Conservation (phyloP, 2,888 invertebrate genomes). For the Neria commutata region DNA sequence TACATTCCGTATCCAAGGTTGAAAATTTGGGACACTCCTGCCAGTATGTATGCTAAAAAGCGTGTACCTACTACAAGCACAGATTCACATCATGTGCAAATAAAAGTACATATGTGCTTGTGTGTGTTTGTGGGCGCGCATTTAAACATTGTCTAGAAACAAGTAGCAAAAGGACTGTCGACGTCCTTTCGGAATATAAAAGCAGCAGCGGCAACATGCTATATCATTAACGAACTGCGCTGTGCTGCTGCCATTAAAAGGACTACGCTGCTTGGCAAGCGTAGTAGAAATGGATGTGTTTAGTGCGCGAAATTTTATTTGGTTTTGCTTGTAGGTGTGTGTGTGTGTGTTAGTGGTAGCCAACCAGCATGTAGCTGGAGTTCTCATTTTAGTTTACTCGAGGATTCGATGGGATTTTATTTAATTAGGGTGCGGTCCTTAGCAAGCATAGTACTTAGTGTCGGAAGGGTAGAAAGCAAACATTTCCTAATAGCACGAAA, state of each 20-base stretch:
- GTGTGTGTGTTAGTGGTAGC: conserved; percentile 15
- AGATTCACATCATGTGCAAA: too few species aligned
- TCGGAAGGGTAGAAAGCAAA: too few species aligned
- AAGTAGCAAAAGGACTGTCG: background rate
- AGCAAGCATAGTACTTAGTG: too few species aligned
- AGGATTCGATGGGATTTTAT: conserved; percentile 43
- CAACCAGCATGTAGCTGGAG: conserved; percentile 6
- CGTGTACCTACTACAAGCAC: too few species aligned
- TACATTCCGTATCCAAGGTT: too few species aligned
- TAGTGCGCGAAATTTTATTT: too few species aligned
- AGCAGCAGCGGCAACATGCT: conserved; percentile 31
- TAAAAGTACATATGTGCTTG: too few species aligned
- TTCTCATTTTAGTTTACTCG: conserved; percentile 16
- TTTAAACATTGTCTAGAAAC: background rate
- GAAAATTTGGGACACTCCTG: too few species aligned
- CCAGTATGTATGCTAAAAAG: too few species aligned
- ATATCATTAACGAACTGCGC: conserved; percentile 40
- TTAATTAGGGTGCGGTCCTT: conserved; percentile 42
- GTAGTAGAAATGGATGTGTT: too few species aligned
- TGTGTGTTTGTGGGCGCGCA: too few species aligned
- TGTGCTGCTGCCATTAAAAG: background rate
- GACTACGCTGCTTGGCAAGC: background rate
- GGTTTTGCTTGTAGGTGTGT: background rate
- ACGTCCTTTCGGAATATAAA: background rate
- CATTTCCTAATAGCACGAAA: too few species aligned